phyloP scores from a whole-genome alignment of 2,797 vertebrate species.

The Neomorphus geoffroyi region DNA sequence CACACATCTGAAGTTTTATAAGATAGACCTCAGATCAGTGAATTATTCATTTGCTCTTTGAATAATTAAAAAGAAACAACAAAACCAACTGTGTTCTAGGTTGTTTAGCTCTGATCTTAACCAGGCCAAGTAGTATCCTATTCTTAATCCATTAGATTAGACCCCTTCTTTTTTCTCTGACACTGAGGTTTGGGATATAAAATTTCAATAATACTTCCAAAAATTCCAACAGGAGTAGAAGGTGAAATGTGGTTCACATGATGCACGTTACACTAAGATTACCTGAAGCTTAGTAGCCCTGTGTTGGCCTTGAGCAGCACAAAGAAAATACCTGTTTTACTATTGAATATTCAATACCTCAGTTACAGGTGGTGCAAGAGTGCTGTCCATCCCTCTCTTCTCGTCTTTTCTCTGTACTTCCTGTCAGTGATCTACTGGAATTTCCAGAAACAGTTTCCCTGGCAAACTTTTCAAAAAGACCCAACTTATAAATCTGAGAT shows the following conservation, averaged over 20 bases:
- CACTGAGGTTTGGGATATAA: neutral
- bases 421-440: neutral
- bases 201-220: neutral
- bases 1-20: neutral
- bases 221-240: neutral
- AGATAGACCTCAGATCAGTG: neutral
- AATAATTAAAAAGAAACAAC: neutral
- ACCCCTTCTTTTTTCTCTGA: neutral
- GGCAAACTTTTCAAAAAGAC: neutral
- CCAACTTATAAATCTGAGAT: neutral
- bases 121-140: neutral
- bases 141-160: neutral
- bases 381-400: neutral
- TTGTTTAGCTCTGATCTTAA: neutral
- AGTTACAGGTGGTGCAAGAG: fast-evolving
- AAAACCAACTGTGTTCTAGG: neutral
- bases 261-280: neutral
- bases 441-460: neutral
- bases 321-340: neutral
- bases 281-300: neutral
- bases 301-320: neutral
- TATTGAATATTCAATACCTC: neutral
- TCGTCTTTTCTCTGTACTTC: neutral
- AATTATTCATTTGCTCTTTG: neutral
- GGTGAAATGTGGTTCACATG: fast-evolving